phyloP scores from a whole-genome alignment of 1,140 invertebrate species.

The Ooceraea biroi region DNA sequence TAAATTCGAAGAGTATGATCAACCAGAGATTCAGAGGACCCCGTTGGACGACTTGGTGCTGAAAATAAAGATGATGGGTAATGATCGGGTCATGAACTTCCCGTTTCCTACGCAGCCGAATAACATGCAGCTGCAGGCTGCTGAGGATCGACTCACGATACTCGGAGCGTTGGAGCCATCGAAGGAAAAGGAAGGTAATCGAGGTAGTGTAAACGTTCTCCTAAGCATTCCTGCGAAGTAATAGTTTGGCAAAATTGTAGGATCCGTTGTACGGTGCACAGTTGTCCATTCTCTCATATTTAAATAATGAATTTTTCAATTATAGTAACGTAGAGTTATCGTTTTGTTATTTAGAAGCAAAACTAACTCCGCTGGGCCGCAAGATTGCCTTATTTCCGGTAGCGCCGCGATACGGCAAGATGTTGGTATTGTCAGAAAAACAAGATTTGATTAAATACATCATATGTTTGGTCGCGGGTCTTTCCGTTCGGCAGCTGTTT shows the following conservation, averaged over 20 bases:
- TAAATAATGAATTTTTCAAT: too few relatives aligned
- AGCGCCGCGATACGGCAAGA: constrained; percentile 96
- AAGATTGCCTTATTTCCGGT: constrained; percentile 96
- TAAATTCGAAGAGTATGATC: constrained; percentile 92
- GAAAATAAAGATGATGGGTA: constrained; percentile 98
- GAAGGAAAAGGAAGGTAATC: constrained; percentile 65
- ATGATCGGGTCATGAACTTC: constrained; percentile 97
- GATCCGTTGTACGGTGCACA: too few relatives aligned
- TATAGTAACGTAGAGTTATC: neutral
- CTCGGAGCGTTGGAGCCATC: constrained; percentile 91
- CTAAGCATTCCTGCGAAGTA: too few relatives aligned
- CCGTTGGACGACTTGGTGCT: constrained; percentile 98
- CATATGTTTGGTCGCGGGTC: constrained; percentile 95
- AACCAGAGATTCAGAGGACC: constrained; percentile 95
- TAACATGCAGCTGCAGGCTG: constrained; percentile 90
- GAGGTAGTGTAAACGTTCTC: too few relatives aligned
- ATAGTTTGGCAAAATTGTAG: too few relatives aligned
- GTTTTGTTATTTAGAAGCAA: constrained; percentile 80
- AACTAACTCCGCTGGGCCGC: constrained; percentile 93
- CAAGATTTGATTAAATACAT: constrained; percentile 94
- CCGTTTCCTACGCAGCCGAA: constrained; percentile 98
- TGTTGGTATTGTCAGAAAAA: constrained; percentile 96
- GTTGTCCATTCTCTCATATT: too few relatives aligned
- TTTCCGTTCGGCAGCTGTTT: constrained; percentile 95
- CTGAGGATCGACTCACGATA: constrained; percentile 92